phyloP scores from a whole-genome alignment of 2,797 vertebrate species.

The Australoheros facetus region DNA sequence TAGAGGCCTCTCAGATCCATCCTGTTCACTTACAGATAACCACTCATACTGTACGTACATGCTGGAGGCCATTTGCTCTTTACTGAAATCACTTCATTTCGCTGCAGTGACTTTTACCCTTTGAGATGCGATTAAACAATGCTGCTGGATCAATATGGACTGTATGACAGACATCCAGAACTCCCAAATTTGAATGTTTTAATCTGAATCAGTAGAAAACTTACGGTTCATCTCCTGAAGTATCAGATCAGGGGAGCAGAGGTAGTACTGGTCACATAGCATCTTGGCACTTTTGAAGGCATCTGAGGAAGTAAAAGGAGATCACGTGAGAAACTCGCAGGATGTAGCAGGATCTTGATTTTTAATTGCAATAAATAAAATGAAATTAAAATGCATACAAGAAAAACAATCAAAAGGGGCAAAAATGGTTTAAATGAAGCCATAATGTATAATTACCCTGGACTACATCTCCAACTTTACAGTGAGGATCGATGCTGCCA shows the following conservation, averaged over 20 bases:
- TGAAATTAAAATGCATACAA: background rate
- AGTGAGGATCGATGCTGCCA: conserved; percentile 92
- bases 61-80: conserved; percentile 5
- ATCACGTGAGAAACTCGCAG: background rate
- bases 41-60: conserved; percentile 10
- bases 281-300: conserved; percentile 93
- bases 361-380: background rate
- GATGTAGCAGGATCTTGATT: no score
- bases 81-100: background rate
- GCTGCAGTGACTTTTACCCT: background rate
- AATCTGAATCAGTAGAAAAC: conserved; percentile 31
- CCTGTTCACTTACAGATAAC: conserved; percentile 17
- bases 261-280: conserved; percentile 94
- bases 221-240: conserved; percentile 89
- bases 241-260: conserved; percentile 87
- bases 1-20: conserved; percentile 51
- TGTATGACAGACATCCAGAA: background rate
- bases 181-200: background rate
- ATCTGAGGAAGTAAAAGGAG: conserved; percentile 71
- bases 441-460: conserved; percentile 79
- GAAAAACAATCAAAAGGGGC: background rate
- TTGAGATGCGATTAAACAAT: background rate
- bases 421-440: background rate
- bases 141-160: background rate
- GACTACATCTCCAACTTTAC: conserved; percentile 87